Evolutionary conservation across 1,140 invertebrate species (phyloP), one percentile per base, ranked within the genome.

Genomic region (Orchestia grillus): DNA sequence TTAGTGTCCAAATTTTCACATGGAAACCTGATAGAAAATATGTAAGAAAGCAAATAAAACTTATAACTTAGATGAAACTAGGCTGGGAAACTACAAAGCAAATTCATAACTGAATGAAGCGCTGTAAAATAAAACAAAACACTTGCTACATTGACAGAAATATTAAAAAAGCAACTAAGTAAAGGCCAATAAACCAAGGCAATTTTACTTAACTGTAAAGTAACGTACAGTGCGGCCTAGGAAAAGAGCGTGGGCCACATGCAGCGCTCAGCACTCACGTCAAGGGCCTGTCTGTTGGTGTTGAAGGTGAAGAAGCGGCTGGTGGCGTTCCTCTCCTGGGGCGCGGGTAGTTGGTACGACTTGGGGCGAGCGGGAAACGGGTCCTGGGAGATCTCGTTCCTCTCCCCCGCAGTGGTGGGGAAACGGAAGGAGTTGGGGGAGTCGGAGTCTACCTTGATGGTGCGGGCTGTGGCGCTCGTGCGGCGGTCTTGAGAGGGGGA

Each of bases 271-370:
- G 0, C 42, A 96, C 95, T 96, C 43, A 96, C 95, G 28, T 96
- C 95, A 0, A 96, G 95, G 23, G 95, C 88, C 77, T 96, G 95
- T 8, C 57, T 96, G 95, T 91, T 88, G 95, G 95, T 96, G 95
- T 96, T 96, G 45, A 96, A 91, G 41, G 95, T 87, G 42, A 96
- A 96, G 62, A 96, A 96, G 53, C 95, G 62, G 19, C 95, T 95
- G 95, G 62, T 57, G 95, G 62, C 87, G 95, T 95, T 95, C 53
- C 95, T 95, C 53, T 95, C 43, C 44, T 44, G 43, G 11, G 92
- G 92, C 92, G 40, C 92, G 0, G 92, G 92, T 19, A 94, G 19
- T 1, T 94, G 43, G 44, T 94, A 94, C 6, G 92, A 94, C 44
- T 94, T 94, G 43, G 92, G 11, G 43, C 92, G 92, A 11, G 44